Percentiles rank a stretch among this genome's conserved stretches.
Conservation (phyloP, 2,113 vertebrate species). For the human (Homo sapiens) region DNA sequence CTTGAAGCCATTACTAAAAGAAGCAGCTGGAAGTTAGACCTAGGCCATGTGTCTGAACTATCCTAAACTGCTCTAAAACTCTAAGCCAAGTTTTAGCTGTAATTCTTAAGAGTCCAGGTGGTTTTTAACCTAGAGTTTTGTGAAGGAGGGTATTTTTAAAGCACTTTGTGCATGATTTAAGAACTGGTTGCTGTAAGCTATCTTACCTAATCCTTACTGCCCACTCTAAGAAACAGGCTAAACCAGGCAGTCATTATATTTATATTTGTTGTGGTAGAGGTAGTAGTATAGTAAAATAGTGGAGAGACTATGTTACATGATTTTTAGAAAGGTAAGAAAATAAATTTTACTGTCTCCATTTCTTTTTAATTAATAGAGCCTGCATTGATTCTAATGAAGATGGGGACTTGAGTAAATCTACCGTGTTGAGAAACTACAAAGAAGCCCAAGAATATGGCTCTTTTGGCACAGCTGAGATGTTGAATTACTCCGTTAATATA, state of each 20-base stretch:
- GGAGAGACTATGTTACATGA: not conserved
- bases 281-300: not conserved
- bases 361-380: slow-evolving; percentile 86
- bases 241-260: not conserved
- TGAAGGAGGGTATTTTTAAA: not conserved
- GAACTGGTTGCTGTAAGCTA: not conserved
- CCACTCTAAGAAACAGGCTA: not conserved
- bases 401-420: slow-evolving; percentile 90
- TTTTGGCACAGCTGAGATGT: slow-evolving; percentile 96
- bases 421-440: slow-evolving; percentile 92
- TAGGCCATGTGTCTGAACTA: not conserved
- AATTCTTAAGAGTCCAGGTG: not conserved
- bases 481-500: slow-evolving; percentile 97
- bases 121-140: not conserved
- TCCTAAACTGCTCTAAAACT: not conserved
- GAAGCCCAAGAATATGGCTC: slow-evolving; percentile 95
- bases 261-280: not conserved
- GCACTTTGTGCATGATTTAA: not conserved
- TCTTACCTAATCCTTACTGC: not conserved
- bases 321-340: not conserved
- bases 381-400: slow-evolving; percentile 95
- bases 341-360: not conserved
- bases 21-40: not conserved
- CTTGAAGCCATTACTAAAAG: not conserved
- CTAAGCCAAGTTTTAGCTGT: not conserved